Evolutionary conservation across 2,888 invertebrate species (phyloP), one percentile per base, ranked within the genome.

Genomic region (Diarsia dahlii): DNA sequence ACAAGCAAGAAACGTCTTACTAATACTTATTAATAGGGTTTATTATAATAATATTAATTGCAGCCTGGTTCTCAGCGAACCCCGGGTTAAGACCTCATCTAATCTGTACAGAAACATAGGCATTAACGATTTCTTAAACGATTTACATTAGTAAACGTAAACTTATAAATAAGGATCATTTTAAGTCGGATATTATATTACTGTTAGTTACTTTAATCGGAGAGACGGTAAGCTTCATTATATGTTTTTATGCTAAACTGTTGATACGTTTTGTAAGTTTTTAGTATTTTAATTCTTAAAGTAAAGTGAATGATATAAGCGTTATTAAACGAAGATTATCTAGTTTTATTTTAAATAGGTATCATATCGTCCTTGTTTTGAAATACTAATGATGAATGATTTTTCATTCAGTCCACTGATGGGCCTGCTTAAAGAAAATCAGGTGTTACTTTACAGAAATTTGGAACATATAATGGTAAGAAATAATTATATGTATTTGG

Each of bases 91-190:
- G 67, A 84, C 71, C 73, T 66, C 64, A 6, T 18, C 62, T 68
- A 83, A 78, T 73, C 69, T 71, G n/a, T 70, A 58, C 28, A 58
- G 70, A 68, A 67, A 86, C 86, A 77, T 67, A 67, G 69, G 45
- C 80, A 78, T 86, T 71, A 60, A 64, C 68, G 62, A 78, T 84
- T 46, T 65, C 62, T 69, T 69, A 69, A 73, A 79, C 34, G 69
- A 58, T 58, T 50, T 28, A 50, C 86, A 84, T 86, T 83, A 45
- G 54, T 74, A 50, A 58, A 39, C 54, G 34, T 76, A 58, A 82
- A 72, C 46, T 67, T 69, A 60, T 70, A 50, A 65, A 72, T 82
- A 66, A 65, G 23, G 70, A 85, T 70, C 2, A 67, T 71, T 63
- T 74, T 78, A 64, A 45, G n/a, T 78, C 5, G 23, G n/a, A 60